phyloP scores from a whole-genome alignment of 2,113 vertebrate species.

The Cichladusa arquata region DNA sequence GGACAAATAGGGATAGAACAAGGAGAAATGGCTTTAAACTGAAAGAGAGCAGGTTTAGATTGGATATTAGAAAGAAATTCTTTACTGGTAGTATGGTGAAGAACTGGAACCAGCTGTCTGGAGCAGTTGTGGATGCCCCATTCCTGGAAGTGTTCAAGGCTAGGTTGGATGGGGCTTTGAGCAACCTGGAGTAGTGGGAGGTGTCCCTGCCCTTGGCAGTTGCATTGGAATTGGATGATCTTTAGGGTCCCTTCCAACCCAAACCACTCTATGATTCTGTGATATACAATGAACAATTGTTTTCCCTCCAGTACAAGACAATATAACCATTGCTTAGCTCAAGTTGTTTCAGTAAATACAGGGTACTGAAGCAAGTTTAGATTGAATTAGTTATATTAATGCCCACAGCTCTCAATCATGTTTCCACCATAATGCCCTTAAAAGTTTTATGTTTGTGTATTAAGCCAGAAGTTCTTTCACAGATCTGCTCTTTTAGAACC shows the following conservation, averaged over 20 bases:
- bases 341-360: constrained; percentile 23
- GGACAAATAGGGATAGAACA: not conserved
- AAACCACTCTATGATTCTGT: not conserved
- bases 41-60: not conserved
- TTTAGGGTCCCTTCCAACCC: not conserved
- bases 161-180: not conserved
- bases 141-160: not conserved
- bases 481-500: constrained; percentile 45
- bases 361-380: not conserved
- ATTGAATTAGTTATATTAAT: constrained; percentile 49
- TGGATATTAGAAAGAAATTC: not conserved
- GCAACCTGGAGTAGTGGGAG: not conserved
- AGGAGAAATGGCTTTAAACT: not conserved
- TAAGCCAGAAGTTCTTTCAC: constrained; percentile 51
- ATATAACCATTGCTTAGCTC: not conserved
- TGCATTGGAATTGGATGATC: not conserved
- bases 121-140: not conserved
- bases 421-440: constrained; percentile 20
- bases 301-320: constrained; percentile 19
- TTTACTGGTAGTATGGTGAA: not conserved
- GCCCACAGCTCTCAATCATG: constrained; percentile 17
- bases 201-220: not conserved
- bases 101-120: too few relatives aligned
- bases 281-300: not conserved
- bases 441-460: constrained; percentile 38